These are phyloP conservation scores for Phoenoteleia sp. DNA, from an alignment of 2,888 invertebrate genomes.

Conservation along the genomic window DNA sequence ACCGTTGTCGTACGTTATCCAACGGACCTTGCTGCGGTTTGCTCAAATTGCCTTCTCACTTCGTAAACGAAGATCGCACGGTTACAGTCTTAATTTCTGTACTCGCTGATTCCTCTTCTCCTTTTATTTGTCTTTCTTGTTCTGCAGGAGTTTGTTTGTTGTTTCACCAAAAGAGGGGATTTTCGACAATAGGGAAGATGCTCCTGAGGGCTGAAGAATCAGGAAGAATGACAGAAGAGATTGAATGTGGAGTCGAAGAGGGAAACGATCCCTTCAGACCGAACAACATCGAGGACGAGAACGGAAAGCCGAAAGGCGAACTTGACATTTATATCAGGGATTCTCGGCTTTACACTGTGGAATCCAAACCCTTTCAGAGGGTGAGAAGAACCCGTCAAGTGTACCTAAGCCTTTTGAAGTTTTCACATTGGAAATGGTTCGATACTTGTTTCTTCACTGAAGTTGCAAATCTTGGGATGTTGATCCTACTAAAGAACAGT, in stretches of 20 bases:
- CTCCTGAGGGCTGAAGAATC: slow-evolving; percentile 70
- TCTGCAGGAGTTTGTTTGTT: slow-evolving; percentile 80
- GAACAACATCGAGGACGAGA: slow-evolving; percentile 62
- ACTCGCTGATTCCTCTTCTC: slow-evolving; percentile 51
- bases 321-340: slow-evolving; percentile 86
- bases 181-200: slow-evolving; percentile 69
- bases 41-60: slow-evolving; percentile 85
- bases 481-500: slow-evolving; percentile 9
- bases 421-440: slow-evolving; percentile 47
- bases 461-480: slow-evolving; percentile 22
- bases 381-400: slow-evolving; percentile 60
- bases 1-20: slow-evolving; percentile 82
- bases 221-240: slow-evolving; percentile 58
- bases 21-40: slow-evolving; percentile 81
- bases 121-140: slow-evolving; percentile 40
- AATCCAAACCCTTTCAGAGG: slow-evolving; percentile 69
- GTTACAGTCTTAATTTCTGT: slow-evolving; percentile 76
- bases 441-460: slow-evolving; percentile 42
- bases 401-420: slow-evolving; percentile 67
- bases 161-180: slow-evolving; percentile 74
- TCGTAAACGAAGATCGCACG: slow-evolving; percentile 77
- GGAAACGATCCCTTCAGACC: slow-evolving; percentile 69
- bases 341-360: slow-evolving; percentile 85
- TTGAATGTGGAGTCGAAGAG: slow-evolving; percentile 63
- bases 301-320: slow-evolving; percentile 81